Evolutionary conservation across 1,140 invertebrate species (phyloP), one percentile per base, ranked within the genome.

Genomic region (Nylanderia fulva): DNA sequence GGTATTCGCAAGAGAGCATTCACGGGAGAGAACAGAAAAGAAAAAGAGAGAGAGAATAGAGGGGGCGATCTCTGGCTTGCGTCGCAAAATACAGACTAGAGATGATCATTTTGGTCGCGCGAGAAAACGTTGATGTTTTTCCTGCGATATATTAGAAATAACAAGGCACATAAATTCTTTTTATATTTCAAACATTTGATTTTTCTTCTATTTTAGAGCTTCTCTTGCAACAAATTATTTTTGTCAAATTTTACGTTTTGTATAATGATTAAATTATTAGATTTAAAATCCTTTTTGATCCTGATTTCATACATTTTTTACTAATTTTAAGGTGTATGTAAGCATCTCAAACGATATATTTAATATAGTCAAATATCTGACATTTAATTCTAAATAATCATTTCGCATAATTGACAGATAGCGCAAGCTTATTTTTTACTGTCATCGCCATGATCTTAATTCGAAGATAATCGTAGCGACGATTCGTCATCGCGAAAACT

Each of bases 1-100:
- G 72, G 71, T 48, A 79, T 85, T 84, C 52, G 76, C 54, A 64
- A 58, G 63, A 85, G 54, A 63, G 33, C 61, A 56, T 56, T 45
- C 15, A 27, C 24, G 27, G 13, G 60, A 33, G 29, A 33, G 29
- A 56, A 21, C 5, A n/a, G 9, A 11, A 11, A 3, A 33, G 29
- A 33, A 3, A 33, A 3, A 33, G 29, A 33, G 29, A 33, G 29
- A 33, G 29, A 33, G 29, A 33, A 33, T 1, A 33, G 33, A 29
- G 21, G 42, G 64, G 13, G 64, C 18, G 48, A 80, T 80, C 76
- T 66, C 42, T 39, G 18, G 45, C 9, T 56, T 45, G 42, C 69
- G 79, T 75, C 6, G 71, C 39, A 42, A 84, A 84, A 61, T 61
- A 58, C 15, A 24, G 4, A 36, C 24, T 45, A 5, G 61, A 15